A percentile compares a stretch with the other conserved stretches of the same genome.
Conservation (phyloP, 1,140 invertebrate genomes). For the Epicauta chinensis region DNA sequence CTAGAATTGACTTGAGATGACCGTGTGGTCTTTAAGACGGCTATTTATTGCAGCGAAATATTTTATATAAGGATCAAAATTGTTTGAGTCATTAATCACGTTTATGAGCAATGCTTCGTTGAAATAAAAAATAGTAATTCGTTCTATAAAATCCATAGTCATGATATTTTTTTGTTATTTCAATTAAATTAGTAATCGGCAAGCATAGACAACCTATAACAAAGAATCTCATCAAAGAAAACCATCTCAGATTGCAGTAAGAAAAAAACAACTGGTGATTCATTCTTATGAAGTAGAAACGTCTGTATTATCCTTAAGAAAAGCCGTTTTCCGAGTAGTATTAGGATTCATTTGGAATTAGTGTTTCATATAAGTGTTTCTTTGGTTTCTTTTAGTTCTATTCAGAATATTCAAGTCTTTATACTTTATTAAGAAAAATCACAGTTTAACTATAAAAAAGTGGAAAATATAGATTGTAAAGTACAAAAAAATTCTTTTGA, state of each 20-base stretch:
- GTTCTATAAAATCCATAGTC: too few relatives aligned
- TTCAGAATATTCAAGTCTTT: constrained; percentile 8
- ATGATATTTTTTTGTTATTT: too few relatives aligned
- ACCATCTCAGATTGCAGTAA: constrained; percentile 7
- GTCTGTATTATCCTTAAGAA: constrained; percentile 12
- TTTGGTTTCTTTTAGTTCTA: background rate
- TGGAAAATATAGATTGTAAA: constrained; percentile 15
- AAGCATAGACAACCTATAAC: constrained; percentile 11
- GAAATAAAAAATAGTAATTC: too few relatives aligned
- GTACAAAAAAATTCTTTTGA: constrained; percentile 18
- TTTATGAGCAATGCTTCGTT: too few relatives aligned
- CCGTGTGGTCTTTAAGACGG: too few relatives aligned
- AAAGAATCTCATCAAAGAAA: constrained; percentile 12
- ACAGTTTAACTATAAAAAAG: constrained; percentile 22
- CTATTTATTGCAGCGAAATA: too few relatives aligned
- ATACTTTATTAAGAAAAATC: constrained; percentile 18
- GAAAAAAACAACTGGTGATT: constrained; percentile 6
- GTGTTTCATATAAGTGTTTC: constrained; percentile 12
- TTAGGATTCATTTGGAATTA: constrained; percentile 14
- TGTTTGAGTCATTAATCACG: too few relatives aligned
- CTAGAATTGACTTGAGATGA: too few relatives aligned
- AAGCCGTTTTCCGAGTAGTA: constrained; percentile 14
- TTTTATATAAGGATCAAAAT: too few relatives aligned
- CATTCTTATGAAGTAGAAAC: constrained; percentile 14
- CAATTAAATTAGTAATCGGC: constrained; percentile 13